Conservation (phyloP, 2,113 vertebrate species). For the Carlito syrichta region DNA sequence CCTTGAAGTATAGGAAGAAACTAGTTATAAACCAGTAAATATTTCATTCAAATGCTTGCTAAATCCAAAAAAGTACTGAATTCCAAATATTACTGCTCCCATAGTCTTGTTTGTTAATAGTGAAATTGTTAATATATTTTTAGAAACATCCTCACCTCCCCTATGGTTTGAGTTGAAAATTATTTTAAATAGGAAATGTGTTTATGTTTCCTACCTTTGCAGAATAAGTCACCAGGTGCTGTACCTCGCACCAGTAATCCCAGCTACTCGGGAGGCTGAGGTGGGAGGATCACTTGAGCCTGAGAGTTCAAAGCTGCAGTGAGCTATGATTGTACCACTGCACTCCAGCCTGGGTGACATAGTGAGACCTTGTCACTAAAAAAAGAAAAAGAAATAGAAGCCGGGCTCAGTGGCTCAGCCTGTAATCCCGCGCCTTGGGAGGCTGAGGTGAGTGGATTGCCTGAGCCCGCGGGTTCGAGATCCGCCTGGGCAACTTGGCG, state of each 20-base stretch:
- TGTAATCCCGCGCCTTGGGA: too few species aligned
- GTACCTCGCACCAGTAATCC: not conserved
- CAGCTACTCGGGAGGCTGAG: not conserved
- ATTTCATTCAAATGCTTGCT: constrained; percentile 36
- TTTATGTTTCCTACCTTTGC: not conserved
- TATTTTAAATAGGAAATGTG: constrained; percentile 1
- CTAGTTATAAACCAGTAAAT: constrained; percentile 16
- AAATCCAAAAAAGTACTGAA: constrained; percentile 28
- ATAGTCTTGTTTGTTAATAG: constrained; percentile 22
- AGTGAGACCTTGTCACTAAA: not conserved
- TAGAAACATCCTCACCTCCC: not conserved
- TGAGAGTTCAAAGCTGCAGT: not conserved
- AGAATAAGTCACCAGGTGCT: not conserved
- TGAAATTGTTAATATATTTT: constrained; percentile 20
- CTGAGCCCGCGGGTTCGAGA: too few species aligned
- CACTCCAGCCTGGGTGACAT: not conserved
- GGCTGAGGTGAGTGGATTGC: too few species aligned
- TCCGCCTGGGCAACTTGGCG: too few species aligned
- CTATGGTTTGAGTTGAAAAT: constrained; percentile 37
- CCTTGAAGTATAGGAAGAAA: constrained; percentile 46
- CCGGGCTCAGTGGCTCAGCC: too few species aligned
- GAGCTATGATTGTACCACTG: not conserved
- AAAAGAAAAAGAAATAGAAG: not conserved
- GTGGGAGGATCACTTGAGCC: not conserved
- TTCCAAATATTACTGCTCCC: not conserved